Conservation (phyloP, 2,113 vertebrate species). For the Morphnarchus princeps region DNA sequence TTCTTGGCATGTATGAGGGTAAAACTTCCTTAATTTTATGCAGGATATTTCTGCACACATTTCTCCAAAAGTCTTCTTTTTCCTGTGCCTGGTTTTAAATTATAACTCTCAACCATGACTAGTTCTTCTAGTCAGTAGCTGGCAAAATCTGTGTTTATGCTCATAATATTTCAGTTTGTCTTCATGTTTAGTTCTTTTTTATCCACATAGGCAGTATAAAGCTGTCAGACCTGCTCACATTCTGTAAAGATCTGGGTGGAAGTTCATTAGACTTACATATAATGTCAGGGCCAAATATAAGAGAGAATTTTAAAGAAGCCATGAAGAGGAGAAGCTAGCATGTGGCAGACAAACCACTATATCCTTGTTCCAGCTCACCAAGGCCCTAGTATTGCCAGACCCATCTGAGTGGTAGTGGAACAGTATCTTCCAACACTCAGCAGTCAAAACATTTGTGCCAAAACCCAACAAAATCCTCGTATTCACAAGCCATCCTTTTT, state of each 20-base stretch:
- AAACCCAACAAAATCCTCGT: background rate
- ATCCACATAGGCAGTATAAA: background rate
- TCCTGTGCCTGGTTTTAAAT: background rate
- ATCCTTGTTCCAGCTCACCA: constrained; percentile 32
- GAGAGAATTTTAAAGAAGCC: background rate
- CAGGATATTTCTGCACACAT: background rate
- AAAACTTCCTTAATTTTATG: constrained; percentile 26
- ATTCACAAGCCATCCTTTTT: background rate
- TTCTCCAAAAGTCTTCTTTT: background rate
- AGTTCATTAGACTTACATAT: background rate
- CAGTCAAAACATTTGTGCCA: background rate
- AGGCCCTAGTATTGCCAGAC: background rate
- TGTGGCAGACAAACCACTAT: background rate
- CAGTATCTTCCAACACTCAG: background rate
- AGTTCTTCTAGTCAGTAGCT: constrained; percentile 8
- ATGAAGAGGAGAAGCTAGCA: background rate
- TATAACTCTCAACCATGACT: background rate
- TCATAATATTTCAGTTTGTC: constrained; percentile 55
- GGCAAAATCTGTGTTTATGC: constrained; percentile 11
- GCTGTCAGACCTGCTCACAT: background rate
- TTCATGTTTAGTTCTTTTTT: constrained; percentile 9
- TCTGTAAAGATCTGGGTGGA: background rate
- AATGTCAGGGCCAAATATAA: background rate
- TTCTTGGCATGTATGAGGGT: constrained; percentile 47
- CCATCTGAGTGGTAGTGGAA: background rate